Conservation (phyloP, 2,888 invertebrate genomes). For the Cryptocheilus praepositus region DNA sequence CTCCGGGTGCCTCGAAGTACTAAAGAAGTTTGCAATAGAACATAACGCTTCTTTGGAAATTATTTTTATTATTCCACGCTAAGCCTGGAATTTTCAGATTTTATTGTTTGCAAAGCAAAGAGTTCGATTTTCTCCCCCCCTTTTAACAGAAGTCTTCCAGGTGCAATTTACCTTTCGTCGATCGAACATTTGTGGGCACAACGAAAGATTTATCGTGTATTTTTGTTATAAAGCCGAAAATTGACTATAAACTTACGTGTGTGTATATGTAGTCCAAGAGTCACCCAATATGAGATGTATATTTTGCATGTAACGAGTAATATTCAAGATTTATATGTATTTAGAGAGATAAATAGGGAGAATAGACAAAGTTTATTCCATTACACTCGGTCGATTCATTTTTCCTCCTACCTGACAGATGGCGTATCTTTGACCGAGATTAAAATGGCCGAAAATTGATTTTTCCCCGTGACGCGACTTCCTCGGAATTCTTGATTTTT, state of each 20-base stretch:
- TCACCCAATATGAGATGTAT: neutral
- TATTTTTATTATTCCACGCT: constrained; percentile 45
- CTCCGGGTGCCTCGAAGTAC: neutral
- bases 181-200: too few species aligned
- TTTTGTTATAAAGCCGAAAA: too few species aligned
- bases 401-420: constrained; percentile 32
- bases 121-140: neutral
- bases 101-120: constrained; percentile 35
- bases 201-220: too few species aligned
- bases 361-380: constrained; percentile 19
- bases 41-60: constrained; percentile 24
- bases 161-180: too few species aligned
- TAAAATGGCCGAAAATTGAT: constrained; percentile 61
- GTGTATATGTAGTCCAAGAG: neutral
- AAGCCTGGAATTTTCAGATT: constrained; percentile 60
- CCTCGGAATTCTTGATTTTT: constrained; percentile 25
- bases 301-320: neutral
- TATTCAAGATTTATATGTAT: neutral
- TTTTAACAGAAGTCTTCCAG: constrained; percentile 6
- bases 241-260: neutral
- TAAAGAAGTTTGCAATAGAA: constrained; percentile 2
- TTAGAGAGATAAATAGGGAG: constrained; percentile 10
- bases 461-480: constrained; percentile 46
- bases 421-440: constrained; percentile 47
- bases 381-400: too few species aligned